These are phyloP conservation scores for Cydia strobilella DNA, from an alignment of 1,140 invertebrate species.

Conservation along the genomic window DNA sequence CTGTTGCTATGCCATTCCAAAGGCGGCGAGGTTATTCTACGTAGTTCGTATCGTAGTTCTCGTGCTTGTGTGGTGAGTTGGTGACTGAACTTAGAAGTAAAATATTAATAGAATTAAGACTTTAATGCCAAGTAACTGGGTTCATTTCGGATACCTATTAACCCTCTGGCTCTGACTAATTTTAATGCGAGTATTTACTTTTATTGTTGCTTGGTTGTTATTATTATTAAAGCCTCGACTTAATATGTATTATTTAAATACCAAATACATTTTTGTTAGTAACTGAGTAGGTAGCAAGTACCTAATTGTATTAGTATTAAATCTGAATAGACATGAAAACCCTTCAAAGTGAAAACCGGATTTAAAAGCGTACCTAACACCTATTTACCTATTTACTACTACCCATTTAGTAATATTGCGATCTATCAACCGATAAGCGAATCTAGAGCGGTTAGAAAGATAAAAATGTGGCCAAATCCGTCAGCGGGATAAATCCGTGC, in stretches of 20 bases:
- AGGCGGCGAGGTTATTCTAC: not conserved
- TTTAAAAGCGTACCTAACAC: not conserved
- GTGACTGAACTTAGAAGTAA: not conserved
- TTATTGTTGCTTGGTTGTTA: slow-evolving; percentile 13
- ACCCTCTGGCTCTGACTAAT: not conserved
- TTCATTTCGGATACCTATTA: not conserved
- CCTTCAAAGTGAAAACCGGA: too few relatives aligned
- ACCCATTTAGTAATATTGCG: too few relatives aligned
- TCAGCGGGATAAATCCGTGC: too few relatives aligned
- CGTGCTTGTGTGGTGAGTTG: slow-evolving; percentile 17
- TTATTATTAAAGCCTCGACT: not conserved
- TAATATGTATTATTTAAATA: not conserved
- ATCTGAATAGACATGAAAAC: not conserved
- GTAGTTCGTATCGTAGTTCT: slow-evolving; percentile 23
- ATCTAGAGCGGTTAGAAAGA: too few relatives aligned
- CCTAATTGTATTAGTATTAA: not conserved
- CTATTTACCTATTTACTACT: too few relatives aligned
- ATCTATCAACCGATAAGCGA: too few relatives aligned
- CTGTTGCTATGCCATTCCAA: slow-evolving; percentile 29
- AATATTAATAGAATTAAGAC: not conserved
- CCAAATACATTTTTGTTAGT: not conserved
- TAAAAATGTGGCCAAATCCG: too few relatives aligned
- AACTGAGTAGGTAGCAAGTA: not conserved
- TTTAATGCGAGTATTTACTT: slow-evolving; percentile 9
- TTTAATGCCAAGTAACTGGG: not conserved